Evolutionary conservation across 2,797 vertebrate genomes (phyloP).

Genomic region (Silurus aristotelis): DNA sequence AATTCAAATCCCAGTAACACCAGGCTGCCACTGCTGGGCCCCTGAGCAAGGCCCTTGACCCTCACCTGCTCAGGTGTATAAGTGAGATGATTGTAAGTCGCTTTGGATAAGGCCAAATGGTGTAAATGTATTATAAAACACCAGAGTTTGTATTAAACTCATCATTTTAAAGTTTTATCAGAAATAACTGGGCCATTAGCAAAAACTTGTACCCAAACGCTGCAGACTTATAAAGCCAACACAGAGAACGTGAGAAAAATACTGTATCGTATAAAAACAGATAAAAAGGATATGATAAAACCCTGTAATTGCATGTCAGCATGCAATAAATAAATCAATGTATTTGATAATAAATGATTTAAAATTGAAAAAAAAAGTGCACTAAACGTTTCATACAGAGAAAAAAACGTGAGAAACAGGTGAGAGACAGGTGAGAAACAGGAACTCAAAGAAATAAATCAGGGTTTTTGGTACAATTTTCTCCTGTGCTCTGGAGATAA

Average conservation of each 20-base stretch:
- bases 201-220: conserved; percentile 41
- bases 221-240: conserved; percentile 25
- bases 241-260: background rate
- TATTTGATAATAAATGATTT: too few species aligned
- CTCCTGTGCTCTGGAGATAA: conserved; percentile 11
- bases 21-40: too few species aligned
- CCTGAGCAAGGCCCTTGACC: too few species aligned
- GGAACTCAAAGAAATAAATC: too few species aligned
- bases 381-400: conserved; percentile 9
- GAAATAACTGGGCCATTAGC: background rate
- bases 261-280: background rate
- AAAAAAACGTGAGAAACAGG: conserved; percentile 71
- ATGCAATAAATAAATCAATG: background rate
- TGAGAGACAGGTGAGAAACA: conserved; percentile 63
- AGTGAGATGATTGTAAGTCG: too few species aligned
- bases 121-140: background rate
- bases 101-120: too few species aligned
- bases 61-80: too few species aligned
- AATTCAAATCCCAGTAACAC: too few species aligned
- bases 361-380: conserved; percentile 49
- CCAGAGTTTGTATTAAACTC: background rate
- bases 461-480: background rate
- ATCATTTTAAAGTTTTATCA: background rate
- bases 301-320: background rate
- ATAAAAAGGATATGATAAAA: background rate